These are phyloP conservation scores for Liposcelis brunnea DNA, from an alignment of 2,888 invertebrate species.

Conservation along the genomic window DNA sequence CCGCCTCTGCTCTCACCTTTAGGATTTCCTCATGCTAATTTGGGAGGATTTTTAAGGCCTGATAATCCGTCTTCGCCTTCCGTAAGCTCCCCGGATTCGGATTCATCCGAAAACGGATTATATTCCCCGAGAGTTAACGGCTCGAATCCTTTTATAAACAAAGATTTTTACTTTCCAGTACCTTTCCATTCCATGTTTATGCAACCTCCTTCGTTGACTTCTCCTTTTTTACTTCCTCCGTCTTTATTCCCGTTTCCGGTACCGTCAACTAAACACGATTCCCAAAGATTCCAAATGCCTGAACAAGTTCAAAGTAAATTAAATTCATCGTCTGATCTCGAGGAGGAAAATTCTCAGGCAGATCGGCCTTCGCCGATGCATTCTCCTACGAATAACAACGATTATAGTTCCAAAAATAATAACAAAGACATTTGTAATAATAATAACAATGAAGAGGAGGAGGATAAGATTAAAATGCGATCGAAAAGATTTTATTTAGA, in stretches of 20 bases:
- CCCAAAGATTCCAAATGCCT: neutral
- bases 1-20: too few species aligned
- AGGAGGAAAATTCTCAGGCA: neutral
- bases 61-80: too few species aligned
- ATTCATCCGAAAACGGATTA: neutral
- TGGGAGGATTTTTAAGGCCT: too few species aligned
- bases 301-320: neutral
- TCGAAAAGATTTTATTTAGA: conserved; percentile 5
- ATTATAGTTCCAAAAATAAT: conserved; percentile 7
- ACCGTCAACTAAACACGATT: neutral
- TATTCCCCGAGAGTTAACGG: too few species aligned
- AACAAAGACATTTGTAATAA: neutral
- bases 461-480: too few species aligned
- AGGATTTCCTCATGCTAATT: too few species aligned
- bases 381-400: neutral
- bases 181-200: conserved; percentile 5
- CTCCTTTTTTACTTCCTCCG: neutral
- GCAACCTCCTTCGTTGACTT: neutral
- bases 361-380: too few species aligned
- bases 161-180: neutral
- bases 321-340: neutral
- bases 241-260: conserved; percentile 1
- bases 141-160: neutral
- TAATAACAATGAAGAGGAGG: too few species aligned
- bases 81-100: conserved; percentile 1